Evolutionary conservation across 1,140 invertebrate species (phyloP), one percentile per base, ranked within the genome.

Genomic region (Bombyx mandarina): DNA sequence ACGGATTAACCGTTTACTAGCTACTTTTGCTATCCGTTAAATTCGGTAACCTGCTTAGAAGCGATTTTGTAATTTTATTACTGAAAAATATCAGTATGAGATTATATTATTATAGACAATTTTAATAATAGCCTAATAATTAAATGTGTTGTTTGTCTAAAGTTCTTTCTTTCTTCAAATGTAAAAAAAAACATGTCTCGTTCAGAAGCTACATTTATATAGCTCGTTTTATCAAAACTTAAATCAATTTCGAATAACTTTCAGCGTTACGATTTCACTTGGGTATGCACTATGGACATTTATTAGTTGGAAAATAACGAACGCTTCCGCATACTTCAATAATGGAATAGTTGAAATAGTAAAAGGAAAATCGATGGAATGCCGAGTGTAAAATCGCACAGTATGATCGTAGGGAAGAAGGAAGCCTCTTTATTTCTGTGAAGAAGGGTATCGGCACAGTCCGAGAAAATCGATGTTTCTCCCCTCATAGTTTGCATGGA

Each of bases 401-500:
- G 61, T 62, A 56, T 75, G 75, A 75, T 74, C 71, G 73, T 67
- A 66, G 72, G 66, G 72, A 65, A 68, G 62, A 62, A 65, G 77
- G 75, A 76, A 79, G 58, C 45, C 52, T 64, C 62, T 60, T 57
- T 58, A 58, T 65, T 58, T 60, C 58, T 48, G 55, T 60, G 56
- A 56, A 66, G 79, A 77, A 75, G 77, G 77, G 73, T 72, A 82
- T 82, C 78, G 82, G 73, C 68, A 75, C 73, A 68, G 80, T 82
- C 77, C 76, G 77, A 86, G 75, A 80, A 82, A 83, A 86, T 86
- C 82, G 79, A 83, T 86, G 69, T 63, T 66, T 66, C 76, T 71
- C 78, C 79, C 80, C 79, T 79, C 75, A 83, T 86, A 83, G 82
- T 83, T 83, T 86, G 82, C 80, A 86, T 86, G 80, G 73, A 55